phyloP scores from a whole-genome alignment of 2,113 vertebrate species.

The Chauna torquata region DNA sequence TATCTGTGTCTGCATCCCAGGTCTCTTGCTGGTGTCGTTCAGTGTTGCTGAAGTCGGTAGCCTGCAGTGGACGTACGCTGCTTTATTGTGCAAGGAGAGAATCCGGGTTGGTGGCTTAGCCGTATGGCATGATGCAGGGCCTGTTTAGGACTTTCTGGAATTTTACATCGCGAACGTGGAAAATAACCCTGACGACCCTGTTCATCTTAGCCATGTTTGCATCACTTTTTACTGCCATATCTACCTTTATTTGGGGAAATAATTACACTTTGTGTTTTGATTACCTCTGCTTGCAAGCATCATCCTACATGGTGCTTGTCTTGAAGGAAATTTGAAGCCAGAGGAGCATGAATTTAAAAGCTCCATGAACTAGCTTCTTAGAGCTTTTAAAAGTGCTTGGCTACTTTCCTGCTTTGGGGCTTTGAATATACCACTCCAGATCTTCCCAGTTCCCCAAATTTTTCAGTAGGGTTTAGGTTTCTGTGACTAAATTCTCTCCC shows the following conservation, averaged over 20 bases:
- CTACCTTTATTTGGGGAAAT: not conserved
- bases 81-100: not conserved
- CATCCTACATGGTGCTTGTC: not conserved
- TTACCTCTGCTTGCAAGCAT: not conserved
- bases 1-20: not conserved
- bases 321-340: not conserved
- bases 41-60: not conserved
- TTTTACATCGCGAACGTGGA: not conserved
- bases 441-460: not conserved
- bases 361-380: not conserved
- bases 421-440: not conserved
- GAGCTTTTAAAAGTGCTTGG: not conserved
- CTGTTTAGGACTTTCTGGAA: not conserved
- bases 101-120: no score
- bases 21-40: not conserved
- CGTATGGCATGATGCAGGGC: not conserved
- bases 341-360: accelerated
- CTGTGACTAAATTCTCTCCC: not conserved
- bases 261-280: not conserved
- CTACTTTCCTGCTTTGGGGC: not conserved
- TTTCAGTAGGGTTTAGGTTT: not conserved
- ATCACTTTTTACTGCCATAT: not conserved
- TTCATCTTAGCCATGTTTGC: not conserved
- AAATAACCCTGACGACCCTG: not conserved
- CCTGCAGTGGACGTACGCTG: not conserved